phyloP scores from a whole-genome alignment of 2,113 vertebrate species.

The Poecilia latipinna region DNA sequence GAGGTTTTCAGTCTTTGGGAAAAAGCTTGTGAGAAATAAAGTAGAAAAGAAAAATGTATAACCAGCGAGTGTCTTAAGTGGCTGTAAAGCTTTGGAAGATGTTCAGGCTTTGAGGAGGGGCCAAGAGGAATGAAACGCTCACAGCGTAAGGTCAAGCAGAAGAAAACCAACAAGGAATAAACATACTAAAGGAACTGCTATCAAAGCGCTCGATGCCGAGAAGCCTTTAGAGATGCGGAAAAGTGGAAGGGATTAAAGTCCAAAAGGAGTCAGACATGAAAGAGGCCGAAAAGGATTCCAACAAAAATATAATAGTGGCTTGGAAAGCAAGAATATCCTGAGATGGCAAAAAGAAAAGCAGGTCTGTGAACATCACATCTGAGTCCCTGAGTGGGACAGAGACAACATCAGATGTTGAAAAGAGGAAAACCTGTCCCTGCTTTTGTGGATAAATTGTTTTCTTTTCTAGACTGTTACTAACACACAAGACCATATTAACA shows the following conservation, averaged over 20 bases:
- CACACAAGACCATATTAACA: constrained; percentile 16
- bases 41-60: neutral
- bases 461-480: constrained; percentile 5
- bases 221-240: constrained; percentile 7
- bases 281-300: constrained; percentile 27
- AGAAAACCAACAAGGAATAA: constrained; percentile 22
- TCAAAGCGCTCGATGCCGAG: constrained; percentile 21
- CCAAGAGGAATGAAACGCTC: constrained; percentile 10
- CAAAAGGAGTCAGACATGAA: constrained; percentile 23
- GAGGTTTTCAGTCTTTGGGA: neutral
- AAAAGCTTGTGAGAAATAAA: neutral
- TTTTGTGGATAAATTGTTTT: constrained; percentile 1
- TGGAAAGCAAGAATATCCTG: constrained; percentile 19
- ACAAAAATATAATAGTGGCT: constrained; percentile 23
- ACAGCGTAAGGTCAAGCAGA: constrained; percentile 24
- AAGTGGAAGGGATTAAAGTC: constrained; percentile 14
- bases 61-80: constrained; percentile 8
- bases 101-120: neutral
- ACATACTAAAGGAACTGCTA: constrained; percentile 8
- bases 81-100: constrained; percentile 7
- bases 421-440: neutral
- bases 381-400: neutral
- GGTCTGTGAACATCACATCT: constrained; percentile 13
- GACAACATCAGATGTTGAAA: constrained; percentile 7
- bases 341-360: constrained; percentile 8